Base-by-base conservation (phyloP, 2,888 invertebrate genomes). In the Muschampia plurimacula region DNA sequence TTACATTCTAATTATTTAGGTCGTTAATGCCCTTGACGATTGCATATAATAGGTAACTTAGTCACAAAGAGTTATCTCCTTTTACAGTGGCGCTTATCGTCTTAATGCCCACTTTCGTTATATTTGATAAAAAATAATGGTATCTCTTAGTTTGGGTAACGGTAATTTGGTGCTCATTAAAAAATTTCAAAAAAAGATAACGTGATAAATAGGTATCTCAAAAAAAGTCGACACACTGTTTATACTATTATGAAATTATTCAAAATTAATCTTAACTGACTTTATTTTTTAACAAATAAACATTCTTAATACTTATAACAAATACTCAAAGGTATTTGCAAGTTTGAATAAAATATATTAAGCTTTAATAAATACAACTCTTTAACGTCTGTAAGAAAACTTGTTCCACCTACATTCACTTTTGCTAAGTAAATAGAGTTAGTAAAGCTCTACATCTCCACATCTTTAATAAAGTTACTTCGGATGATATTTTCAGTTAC, bases 401-500 rank as follows among this genome's bases (percentile, higher is more conserved):
- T 66, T 66, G 71, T 52, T 66, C 75, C 76, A 73, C 89, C 89
- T 87, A 92, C 93, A 89, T 92, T 93, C 91, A 91, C 92, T 92
- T 93, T 91, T 92, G 86, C 89, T 89, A 7, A 39, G 71, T 89
- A 7, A 39, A 66, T 60, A 60, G 52, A 63, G 32, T 52, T 22
- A 46, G 46, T 59, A 59, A 66, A 71, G 63, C 55, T 69, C 22
- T 69, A 39, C n/a, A 57, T 32, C 32, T 68, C 59, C 28, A 39
- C 13, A 63, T 49, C 15, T 22, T 13, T 39, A 55, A 15, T 46
- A 49, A 7, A 3, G 7, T 28, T 9, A 41, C 6, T 67, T 4
- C 28, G 8, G n/a, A 22, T 44, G 10, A 28, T 57, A 59, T 59
- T 65, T 70, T 41, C 28, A 46, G 1, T 46, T 6, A 32, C 32